These are phyloP conservation scores for Stenurella melanura DNA, from an alignment of 2,888 invertebrate genomes.

Conservation along the genomic window DNA sequence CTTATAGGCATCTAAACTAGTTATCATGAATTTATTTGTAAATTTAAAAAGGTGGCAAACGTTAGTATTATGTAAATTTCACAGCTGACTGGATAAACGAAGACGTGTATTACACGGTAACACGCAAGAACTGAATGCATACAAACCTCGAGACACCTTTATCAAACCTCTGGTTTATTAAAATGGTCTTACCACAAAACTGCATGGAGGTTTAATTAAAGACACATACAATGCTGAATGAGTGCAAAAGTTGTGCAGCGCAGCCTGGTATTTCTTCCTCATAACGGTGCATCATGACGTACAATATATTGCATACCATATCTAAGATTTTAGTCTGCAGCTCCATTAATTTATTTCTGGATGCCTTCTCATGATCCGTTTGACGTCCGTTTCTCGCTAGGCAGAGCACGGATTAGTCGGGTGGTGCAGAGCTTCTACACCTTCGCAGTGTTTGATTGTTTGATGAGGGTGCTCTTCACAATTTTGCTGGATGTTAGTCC, in stretches of 20 bases:
- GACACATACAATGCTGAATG: not conserved
- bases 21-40: constrained; percentile 22
- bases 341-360: not conserved
- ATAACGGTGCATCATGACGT: not conserved
- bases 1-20: constrained; percentile 25
- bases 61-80: constrained; percentile 46
- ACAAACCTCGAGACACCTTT: constrained; percentile 1
- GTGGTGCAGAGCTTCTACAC: not conserved
- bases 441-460: too few relatives aligned
- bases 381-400: not conserved
- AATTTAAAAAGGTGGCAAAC: constrained; percentile 5
- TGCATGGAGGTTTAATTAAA: not conserved
- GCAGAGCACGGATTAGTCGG: not conserved
- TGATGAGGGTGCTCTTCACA: too few relatives aligned
- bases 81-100: constrained; percentile 46
- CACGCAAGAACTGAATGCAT: constrained; percentile 36
- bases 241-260: not conserved
- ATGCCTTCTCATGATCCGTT: not conserved
- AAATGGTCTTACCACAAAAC: not conserved
- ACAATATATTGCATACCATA: not conserved
- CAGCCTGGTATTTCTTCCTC: not conserved
- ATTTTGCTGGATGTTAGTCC: too few relatives aligned
- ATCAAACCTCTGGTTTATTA: not conserved
- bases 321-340: constrained; percentile 7
- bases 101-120: constrained; percentile 35